Evolutionary conservation across 2,113 vertebrate genomes (phyloP).

Genomic region (Limanda limanda): DNA sequence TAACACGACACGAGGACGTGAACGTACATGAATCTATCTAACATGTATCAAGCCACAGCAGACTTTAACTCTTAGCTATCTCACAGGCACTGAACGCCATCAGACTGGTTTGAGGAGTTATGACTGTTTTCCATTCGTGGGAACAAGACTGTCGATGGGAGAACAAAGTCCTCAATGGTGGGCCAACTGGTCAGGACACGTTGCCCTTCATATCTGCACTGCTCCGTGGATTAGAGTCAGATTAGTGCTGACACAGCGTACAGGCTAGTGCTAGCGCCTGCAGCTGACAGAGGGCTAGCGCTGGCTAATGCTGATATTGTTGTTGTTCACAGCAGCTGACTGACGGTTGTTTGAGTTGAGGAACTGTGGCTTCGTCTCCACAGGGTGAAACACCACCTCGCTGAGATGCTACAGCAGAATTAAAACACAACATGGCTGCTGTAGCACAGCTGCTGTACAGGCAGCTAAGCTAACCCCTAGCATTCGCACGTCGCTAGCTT

Average conservation of each 20-base stretch:
- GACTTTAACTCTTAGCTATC: not conserved
- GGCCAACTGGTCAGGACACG: accelerated
- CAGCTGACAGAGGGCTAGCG: slow-evolving; percentile 14
- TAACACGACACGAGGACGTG: not conserved
- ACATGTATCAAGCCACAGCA: not conserved
- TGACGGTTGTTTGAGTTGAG: not conserved
- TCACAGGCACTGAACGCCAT: not conserved
- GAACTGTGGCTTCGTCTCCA: not conserved
- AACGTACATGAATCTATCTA: not conserved
- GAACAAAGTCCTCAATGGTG: accelerated
- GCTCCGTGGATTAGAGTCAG: not conserved
- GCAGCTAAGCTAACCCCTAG: slow-evolving; percentile 32
- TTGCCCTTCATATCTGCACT: not conserved
- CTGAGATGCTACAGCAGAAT: not conserved
- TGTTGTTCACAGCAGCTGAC: not conserved
- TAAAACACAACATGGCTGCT: not conserved
- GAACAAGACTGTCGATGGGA: not conserved
- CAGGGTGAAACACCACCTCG: accelerated
- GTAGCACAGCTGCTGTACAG: not conserved
- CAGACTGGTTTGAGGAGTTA: not conserved
- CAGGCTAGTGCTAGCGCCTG: slow-evolving; percentile 35
- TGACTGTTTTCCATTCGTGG: not conserved
- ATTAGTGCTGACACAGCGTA: slow-evolving; percentile 61
- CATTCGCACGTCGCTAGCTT: slow-evolving; percentile 57
- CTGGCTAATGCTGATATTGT: not conserved